Conservation (phyloP, 1,140 invertebrate genomes). For the Mamestra configurata region DNA sequence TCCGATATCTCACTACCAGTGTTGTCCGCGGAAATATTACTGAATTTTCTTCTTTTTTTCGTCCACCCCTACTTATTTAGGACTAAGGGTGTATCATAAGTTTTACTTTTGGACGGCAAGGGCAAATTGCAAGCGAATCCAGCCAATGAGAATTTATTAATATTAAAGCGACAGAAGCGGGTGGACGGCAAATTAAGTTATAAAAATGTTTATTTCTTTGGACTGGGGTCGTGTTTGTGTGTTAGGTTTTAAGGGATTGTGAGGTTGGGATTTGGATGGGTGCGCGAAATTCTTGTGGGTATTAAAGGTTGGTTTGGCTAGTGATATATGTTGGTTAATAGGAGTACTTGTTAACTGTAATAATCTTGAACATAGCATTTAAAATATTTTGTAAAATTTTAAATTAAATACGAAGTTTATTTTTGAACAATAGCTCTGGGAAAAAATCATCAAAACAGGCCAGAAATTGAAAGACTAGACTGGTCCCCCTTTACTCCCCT, state of each 20-base stretch:
- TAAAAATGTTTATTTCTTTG: slow-evolving; percentile 70
- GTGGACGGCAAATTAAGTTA: slow-evolving; percentile 78
- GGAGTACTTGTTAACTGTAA: too few relatives aligned
- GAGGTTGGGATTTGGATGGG: background rate
- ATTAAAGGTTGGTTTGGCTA: background rate
- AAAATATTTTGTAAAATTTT: too few relatives aligned
- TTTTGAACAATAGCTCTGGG: too few relatives aligned
- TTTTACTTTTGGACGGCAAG: slow-evolving; percentile 75
- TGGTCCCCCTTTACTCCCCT: background rate
- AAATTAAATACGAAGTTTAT: too few relatives aligned
- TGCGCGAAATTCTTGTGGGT: background rate
- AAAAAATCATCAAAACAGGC: background rate
- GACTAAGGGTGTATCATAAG: slow-evolving; percentile 78
- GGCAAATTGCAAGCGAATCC: slow-evolving; percentile 85
- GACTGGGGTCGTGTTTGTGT: slow-evolving; percentile 6
- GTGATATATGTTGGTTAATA: too few relatives aligned
- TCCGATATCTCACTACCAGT: slow-evolving; percentile 14
- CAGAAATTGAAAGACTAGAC: background rate
- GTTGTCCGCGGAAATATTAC: slow-evolving; percentile 64
- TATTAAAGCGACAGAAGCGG: slow-evolving; percentile 78
- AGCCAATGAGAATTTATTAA: slow-evolving; percentile 85
- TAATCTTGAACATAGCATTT: too few relatives aligned
- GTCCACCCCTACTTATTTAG: slow-evolving; percentile 70
- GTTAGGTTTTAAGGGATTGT: background rate
- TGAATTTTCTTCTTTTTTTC: slow-evolving; percentile 74